Evolutionary conservation across 1,140 invertebrate genomes (phyloP).

Genomic region (Euborellia annulipes): DNA sequence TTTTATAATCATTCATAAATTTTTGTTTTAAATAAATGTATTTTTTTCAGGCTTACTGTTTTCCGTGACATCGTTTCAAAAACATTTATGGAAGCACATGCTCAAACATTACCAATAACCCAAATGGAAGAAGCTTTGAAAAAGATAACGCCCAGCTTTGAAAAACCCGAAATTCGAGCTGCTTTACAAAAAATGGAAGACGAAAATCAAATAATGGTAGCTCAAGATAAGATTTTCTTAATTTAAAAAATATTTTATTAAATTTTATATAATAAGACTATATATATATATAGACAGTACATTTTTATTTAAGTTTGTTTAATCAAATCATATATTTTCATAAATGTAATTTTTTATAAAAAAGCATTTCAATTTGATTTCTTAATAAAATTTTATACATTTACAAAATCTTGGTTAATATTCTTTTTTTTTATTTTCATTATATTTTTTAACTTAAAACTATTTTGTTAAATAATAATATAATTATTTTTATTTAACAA

Average conservation of each 20-base stretch:
- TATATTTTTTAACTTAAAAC: too few species aligned
- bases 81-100: conserved; percentile 50
- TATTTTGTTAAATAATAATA: too few species aligned
- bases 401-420: too few species aligned
- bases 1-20: conserved; percentile 6
- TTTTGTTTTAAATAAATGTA: conserved; percentile 8
- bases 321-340: too few species aligned
- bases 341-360: too few species aligned
- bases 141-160: conserved; percentile 41
- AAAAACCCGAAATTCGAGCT: conserved; percentile 51
- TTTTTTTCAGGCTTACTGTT: conserved; percentile 33
- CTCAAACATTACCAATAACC: conserved; percentile 42
- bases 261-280: too few species aligned
- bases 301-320: too few species aligned
- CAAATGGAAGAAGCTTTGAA: conserved; percentile 43
- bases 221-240: conserved; percentile 73
- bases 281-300: too few species aligned
- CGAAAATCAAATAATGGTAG: conserved; percentile 82
- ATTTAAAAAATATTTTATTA: conserved; percentile 37
- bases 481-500: too few species aligned
- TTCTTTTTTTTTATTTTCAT: too few species aligned
- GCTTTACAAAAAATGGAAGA: conserved; percentile 72
- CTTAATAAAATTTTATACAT: too few species aligned
- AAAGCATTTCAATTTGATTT: too few species aligned
- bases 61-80: conserved; percentile 48